Conservation (phyloP, 1,140 invertebrate species). For the Drosophila kepulauana region DNA sequence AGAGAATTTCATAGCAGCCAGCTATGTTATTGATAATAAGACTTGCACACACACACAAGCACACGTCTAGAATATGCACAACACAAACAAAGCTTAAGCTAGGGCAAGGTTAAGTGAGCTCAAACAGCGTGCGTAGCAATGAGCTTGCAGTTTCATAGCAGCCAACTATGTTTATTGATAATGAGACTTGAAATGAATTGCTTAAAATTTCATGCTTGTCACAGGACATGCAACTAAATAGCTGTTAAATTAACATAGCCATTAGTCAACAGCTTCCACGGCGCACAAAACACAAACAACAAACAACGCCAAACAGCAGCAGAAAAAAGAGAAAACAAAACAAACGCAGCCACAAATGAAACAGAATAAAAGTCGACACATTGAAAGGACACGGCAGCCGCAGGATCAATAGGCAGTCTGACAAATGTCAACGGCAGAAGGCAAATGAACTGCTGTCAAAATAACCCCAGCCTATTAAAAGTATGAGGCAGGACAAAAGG, state of each 20-base stretch:
- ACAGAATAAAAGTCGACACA: slow-evolving; percentile 69
- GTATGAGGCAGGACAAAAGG: slow-evolving; percentile 59
- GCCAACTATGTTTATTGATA: too few relatives aligned
- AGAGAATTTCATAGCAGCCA: too few relatives aligned
- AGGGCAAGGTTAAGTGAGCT: too few relatives aligned
- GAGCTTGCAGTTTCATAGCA: too few relatives aligned
- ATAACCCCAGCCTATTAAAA: slow-evolving; percentile 70
- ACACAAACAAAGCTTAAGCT: too few relatives aligned
- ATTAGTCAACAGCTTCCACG: slow-evolving; percentile 60
- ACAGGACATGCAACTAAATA: slow-evolving; percentile 59
- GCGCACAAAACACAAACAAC: slow-evolving; percentile 17
- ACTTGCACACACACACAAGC: too few relatives aligned
- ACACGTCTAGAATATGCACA: too few relatives aligned
- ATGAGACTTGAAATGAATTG: too few relatives aligned
- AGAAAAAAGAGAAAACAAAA: slow-evolving; percentile 35
- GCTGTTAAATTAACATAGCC: slow-evolving; percentile 47
- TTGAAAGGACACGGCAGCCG: slow-evolving; percentile 34
- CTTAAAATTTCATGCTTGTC: not conserved
- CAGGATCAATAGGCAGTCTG: slow-evolving; percentile 33
- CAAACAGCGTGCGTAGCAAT: too few relatives aligned
- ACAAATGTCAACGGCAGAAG: slow-evolving; percentile 71
- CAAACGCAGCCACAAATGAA: slow-evolving; percentile 43
- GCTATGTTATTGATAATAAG: too few relatives aligned
- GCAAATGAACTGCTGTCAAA: slow-evolving; percentile 83
- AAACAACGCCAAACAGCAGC: slow-evolving; percentile 28